These are phyloP conservation scores for Girardia tigrina DNA, from an alignment of 2,888 invertebrate genomes.

Conservation along the genomic window DNA sequence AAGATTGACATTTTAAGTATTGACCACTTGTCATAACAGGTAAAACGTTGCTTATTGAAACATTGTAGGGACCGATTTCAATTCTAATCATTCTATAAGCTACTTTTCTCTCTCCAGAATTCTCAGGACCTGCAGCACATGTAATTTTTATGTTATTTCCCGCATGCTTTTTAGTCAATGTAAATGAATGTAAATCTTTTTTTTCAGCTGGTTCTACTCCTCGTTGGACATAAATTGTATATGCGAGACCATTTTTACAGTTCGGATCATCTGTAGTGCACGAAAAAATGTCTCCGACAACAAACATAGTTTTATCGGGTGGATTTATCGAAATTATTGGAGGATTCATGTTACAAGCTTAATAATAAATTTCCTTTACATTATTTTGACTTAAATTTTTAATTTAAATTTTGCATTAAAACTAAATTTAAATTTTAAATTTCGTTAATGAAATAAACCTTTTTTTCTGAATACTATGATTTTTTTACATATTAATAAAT, in stretches of 20 bases:
- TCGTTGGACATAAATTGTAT: neutral
- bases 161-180: neutral
- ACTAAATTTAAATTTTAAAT: too few species aligned
- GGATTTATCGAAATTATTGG: neutral
- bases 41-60: neutral
- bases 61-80: constrained; percentile 10
- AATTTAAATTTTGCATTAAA: too few species aligned
- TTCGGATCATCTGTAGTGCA: neutral
- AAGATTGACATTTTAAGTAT: neutral
- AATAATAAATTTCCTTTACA: too few species aligned
- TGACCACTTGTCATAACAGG: neutral
- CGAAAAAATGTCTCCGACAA: neutral
- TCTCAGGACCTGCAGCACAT: neutral
- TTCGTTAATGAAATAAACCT: too few species aligned
- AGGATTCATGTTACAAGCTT: neutral
- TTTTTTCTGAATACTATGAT: too few species aligned
- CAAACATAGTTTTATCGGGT: neutral
- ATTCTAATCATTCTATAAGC: neutral
- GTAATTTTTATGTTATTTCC: neutral
- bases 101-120: neutral
- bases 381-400: too few species aligned
- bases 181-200: neutral
- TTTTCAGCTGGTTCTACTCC: neutral
- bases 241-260: neutral
- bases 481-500: too few species aligned